Conservation (phyloP, 2,888 invertebrate genomes). For the Lasius fuliginosus region DNA sequence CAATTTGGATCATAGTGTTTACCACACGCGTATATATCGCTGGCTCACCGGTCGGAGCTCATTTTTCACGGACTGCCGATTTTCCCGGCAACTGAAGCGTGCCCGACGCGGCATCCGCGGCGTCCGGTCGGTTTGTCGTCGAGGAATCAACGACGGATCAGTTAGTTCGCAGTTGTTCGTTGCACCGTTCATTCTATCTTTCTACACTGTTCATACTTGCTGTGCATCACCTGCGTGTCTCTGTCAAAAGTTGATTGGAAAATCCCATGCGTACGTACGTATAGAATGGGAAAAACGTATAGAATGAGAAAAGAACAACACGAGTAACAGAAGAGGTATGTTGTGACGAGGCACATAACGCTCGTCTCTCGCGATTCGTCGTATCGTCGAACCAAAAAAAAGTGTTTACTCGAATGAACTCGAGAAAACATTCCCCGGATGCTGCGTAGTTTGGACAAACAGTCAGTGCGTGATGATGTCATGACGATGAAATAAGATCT, state of each 20-base stretch:
- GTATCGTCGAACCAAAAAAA: neutral
- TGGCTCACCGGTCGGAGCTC: constrained; percentile 74
- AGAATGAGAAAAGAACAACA: neutral
- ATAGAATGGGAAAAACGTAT: neutral
- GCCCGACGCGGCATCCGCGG: constrained; percentile 71
- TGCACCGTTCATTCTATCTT: constrained; percentile 77
- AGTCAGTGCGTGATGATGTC: constrained; percentile 13
- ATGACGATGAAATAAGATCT: constrained; percentile 55
- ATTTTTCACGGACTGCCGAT: constrained; percentile 86
- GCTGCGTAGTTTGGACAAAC: constrained; percentile 3
- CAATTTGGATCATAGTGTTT: constrained; percentile 80
- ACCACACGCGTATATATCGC: constrained; percentile 81
- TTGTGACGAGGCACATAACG: neutral
- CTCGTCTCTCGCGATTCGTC: neutral
- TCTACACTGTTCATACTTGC: neutral
- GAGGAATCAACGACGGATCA: constrained; percentile 81
- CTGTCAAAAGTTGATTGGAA: neutral
- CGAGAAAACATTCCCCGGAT: constrained; percentile 28
- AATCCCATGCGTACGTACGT: neutral
- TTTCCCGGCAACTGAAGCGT: constrained; percentile 85
- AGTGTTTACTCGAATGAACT: constrained; percentile 45
- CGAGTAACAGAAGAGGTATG: neutral
- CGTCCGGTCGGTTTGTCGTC: constrained; percentile 75
- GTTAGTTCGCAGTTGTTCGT: constrained; percentile 84
- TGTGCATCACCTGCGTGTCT: neutral